Base-by-base conservation (phyloP, 2,888 invertebrate genomes). In the Zelleria hepariella region DNA sequence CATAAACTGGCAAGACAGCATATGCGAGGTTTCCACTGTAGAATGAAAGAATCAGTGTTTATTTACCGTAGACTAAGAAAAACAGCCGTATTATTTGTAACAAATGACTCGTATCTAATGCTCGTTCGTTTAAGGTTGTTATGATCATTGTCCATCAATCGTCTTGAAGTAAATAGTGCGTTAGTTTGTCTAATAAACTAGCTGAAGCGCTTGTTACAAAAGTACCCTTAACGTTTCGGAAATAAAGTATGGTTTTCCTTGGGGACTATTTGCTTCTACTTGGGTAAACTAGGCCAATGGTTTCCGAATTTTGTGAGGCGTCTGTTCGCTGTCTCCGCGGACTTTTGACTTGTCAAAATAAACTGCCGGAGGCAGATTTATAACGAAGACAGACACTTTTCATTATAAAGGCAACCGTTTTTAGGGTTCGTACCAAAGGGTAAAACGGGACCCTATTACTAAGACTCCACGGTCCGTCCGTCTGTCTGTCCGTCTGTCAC, bases 281-380 rank as follows among this genome's bases (percentile, higher is more conserved):
- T 42, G 32, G 32, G 32, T 15, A 42, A 57, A 57, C 20, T 60
- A 52, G 60, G 62, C 61, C 63, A 74, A 70, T 72, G 66, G 76
- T 82, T 78, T 77, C 80, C 27, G 55, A 73, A 63, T 26, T 67
- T 77, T 77, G 78, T 65, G 62, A 65, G 66, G 64, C 70, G 73
- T 80, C 81, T 70, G 75, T 77, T 75, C 69, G 64, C 76, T 67
- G 18, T 24, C 60, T 67, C 67, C 68, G 66, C 63, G 69, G 66
- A 67, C 69, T 70, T 72, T 75, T 75, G 67, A 75, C 75, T 71
- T 65, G 74, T 70, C 75, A 75, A 82, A 78, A 81, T 77, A 82
- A 82, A 82, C 80, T 72, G 63, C 8, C 63, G 67, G 64, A 64
- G 59, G 53, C 62, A 62, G 64, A 71, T 75, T 80, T 80, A 78